These are phyloP conservation scores for Morinoia aosen DNA, from an alignment of 2,888 invertebrate species.

Conservation along the genomic window DNA sequence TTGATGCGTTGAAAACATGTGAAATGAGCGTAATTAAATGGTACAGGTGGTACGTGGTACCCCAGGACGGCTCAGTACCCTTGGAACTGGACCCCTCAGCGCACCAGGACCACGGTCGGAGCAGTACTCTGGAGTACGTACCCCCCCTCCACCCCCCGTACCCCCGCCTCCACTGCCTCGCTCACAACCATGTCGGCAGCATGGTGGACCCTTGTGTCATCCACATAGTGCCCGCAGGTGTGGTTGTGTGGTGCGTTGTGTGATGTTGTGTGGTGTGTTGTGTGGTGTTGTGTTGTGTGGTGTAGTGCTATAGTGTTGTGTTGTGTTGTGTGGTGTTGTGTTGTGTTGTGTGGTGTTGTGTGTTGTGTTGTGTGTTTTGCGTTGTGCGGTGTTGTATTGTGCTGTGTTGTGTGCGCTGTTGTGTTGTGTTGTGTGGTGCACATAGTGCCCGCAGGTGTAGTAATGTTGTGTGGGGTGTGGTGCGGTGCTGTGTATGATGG, in stretches of 20 bases:
- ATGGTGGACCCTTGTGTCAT: slow-evolving; percentile 43
- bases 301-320: too few relatives aligned
- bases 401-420: too few relatives aligned
- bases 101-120: not conserved
- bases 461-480: too few relatives aligned
- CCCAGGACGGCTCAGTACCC: slow-evolving; percentile 33
- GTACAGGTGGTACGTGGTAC: slow-evolving; percentile 16
- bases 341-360: not conserved
- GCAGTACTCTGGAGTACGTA: not conserved
- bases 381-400: too few relatives aligned
- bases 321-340: too few relatives aligned
- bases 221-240: not conserved
- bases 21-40: too few relatives aligned
- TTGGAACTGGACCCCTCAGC: not conserved
- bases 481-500: too few relatives aligned
- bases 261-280: too few relatives aligned
- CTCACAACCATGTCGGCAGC: slow-evolving; percentile 14
- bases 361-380: not conserved
- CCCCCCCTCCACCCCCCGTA: slow-evolving; percentile 27
- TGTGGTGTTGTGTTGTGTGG: too few relatives aligned
- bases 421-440: too few relatives aligned
- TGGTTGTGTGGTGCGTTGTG: not conserved
- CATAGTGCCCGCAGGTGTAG: too few relatives aligned
- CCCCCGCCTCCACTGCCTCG: slow-evolving; percentile 27
- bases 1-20: too few relatives aligned